Base-by-base conservation (phyloP, 2,797 vertebrate genomes). In the Taenioides sp. region DNA sequence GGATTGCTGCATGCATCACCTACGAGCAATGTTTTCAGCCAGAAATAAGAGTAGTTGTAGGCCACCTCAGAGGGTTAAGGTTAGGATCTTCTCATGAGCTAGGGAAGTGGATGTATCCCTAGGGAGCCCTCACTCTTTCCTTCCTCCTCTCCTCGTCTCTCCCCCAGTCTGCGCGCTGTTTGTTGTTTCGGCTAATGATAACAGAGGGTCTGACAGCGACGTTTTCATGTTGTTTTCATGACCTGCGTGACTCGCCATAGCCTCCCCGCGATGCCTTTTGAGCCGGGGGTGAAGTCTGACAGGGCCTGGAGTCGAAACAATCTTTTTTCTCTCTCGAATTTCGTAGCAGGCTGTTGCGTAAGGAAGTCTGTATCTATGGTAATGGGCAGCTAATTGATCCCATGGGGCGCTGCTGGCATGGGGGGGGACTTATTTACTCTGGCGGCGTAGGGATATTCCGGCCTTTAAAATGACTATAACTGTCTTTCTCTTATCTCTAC, bases 141-240 rank as follows among this genome's bases (percentile, higher is more conserved):
- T 85, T 84, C 83, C 85, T 81, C 23, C 58, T 79, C 82, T 83
- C 80, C 79, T 69, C 59, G 65, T 18, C 23, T 59, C 57, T 59
- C 57, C n/a, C 50, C 25, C 14, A 28, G 59, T 72, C 50, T 75
- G 80, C 62, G 67, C 2, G 6, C 77, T 90, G 88, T 92, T 92
- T 92, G 88, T 92, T 92, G 72, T 88, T 75, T 77, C 84, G 91
- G 89, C 90, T 93, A 91, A 92, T 91, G 87, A 86, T 93, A 94
- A 94, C 94, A 94, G 73, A 92, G 91, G 55, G 85, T 85, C 91
- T 86, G 87, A 93, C 86, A 85, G 90, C 90, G 92, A 84, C 72
- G 83, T 90, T 87, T 84, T 87, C 86, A 73, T 89, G 87, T 90
- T 91, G 81, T 88, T 90, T 88, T 81, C 69, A 34, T 83, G 88